Base-by-base conservation (phyloP, 2,113 vertebrate genomes). In the Pachypanchax playfairii region DNA sequence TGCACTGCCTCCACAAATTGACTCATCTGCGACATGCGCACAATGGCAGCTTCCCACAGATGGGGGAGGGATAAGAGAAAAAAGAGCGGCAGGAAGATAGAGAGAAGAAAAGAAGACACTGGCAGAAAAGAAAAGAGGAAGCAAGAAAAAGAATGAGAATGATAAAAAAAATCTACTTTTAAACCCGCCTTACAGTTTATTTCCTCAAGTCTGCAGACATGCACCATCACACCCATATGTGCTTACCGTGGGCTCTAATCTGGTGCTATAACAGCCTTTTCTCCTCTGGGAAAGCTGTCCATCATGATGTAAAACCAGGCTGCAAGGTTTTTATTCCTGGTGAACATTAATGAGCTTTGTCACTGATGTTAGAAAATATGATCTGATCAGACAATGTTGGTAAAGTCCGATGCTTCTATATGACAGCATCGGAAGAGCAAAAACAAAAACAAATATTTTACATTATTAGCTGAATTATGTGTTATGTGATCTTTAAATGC, bases 21-120 rank as follows among this genome's bases (percentile, higher is more conserved):
- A 90, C 88, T 90, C 88, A 90, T 85, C 69, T 42, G 65, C 52
- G 88, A 86, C 86, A 90, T 90, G 88, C 86, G 88, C 86, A 90
- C 81, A 88, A 79, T 47, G 55, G 75, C 75, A 73, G 84, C 87
- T 83, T 86, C 86, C 84, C 82, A 90, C 85, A 82, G 87, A 85
- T 86, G 87, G 87, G 85, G 87, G 84, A 85, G 82, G 84, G 77
- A 83, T 76, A 43, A 65, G 65, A 82, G 82, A 75, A 69, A 28
- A 39, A 73, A 69, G 73, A 85, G 60, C 6, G 50, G 67, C 48
- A 54, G 73, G 25, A 60, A 75, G 59, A 57, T 38, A 54, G 54
- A 79, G 17, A 41, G 59, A 66, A 44, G 70, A 65, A 63, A 50
- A 56, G 46, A 59, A 48, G 48, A 62, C 64, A 55, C 68, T 59